Evolutionary conservation across 2,888 invertebrate genomes (phyloP).

Genomic region (Cinara cedri): DNA sequence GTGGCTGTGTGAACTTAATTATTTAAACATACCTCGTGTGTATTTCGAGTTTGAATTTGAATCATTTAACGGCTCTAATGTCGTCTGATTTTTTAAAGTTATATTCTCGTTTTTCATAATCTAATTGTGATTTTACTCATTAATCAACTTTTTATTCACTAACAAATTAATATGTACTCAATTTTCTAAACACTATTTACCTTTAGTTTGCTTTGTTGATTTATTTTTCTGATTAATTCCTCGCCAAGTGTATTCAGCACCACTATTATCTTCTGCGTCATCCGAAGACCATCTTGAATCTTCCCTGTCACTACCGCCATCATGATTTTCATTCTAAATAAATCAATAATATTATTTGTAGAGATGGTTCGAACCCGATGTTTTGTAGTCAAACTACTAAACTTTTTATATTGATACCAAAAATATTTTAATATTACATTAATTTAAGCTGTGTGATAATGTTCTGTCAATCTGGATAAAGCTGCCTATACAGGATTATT

Average conservation of each 20-base stretch:
- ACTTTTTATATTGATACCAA: no score
- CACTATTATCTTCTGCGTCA: conserved; percentile 12
- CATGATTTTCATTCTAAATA: conserved; percentile 24
- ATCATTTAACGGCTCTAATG: conserved; percentile 49
- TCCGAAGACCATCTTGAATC: conserved; percentile 28
- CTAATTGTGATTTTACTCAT: conserved; percentile 43
- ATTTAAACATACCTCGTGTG: conserved; percentile 49
- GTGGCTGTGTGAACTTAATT: conserved; percentile 34
- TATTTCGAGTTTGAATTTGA: conserved; percentile 46
- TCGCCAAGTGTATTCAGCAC: conserved; percentile 28
- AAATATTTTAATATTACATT: no score
- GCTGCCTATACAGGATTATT: no score
- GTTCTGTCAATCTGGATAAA: no score
- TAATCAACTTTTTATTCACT: conserved; percentile 42
- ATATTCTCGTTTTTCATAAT: conserved; percentile 49
- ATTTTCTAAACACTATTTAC: not conserved
- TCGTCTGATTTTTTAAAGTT: conserved; percentile 50
- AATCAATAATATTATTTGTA: conserved; percentile 1
- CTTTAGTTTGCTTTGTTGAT: conserved; percentile 24
- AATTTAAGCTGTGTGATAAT: no score
- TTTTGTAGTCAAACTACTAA: no score
- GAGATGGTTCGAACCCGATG: no score
- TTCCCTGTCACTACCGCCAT: conserved; percentile 12
- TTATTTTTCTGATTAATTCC: conserved; percentile 19
- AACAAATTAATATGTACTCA: not conserved